Percentiles rank a stretch among this genome's conserved stretches.
These are phyloP conservation scores for Anastrepha ludens DNA, from an alignment of 1,140 invertebrate genomes.

Conservation along the genomic window DNA sequence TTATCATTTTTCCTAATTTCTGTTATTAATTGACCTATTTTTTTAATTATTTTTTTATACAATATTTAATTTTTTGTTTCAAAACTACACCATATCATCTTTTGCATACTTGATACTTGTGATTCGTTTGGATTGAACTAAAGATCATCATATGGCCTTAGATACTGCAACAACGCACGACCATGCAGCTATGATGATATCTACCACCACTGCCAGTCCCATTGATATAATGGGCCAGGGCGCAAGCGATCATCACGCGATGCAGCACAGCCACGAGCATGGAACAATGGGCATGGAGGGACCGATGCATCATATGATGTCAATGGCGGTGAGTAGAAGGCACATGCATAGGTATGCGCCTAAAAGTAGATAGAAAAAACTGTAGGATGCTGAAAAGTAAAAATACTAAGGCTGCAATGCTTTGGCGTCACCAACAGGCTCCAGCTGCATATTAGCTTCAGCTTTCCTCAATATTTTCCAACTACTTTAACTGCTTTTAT, in stretches of 20 bases:
- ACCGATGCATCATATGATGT: constrained; percentile 72
- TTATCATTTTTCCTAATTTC: not conserved
- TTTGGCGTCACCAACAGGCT: not conserved
- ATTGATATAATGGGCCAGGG: constrained; percentile 29
- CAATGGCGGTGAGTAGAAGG: constrained; percentile 66
- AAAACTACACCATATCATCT: not conserved
- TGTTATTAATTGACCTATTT: not conserved
- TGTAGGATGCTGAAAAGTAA: too few relatives aligned
- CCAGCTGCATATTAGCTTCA: too few relatives aligned
- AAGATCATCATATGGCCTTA: constrained; percentile 50
- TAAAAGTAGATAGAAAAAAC: not conserved
- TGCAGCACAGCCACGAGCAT: constrained; percentile 56
- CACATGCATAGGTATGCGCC: not conserved
- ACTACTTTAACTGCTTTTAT: too few relatives aligned
- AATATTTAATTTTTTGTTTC: constrained; percentile 10
- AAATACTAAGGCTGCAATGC: too few relatives aligned
- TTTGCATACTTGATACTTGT: not conserved
- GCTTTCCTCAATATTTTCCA: constrained; percentile 57
- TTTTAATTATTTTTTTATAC: constrained; percentile 10
- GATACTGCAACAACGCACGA: constrained; percentile 58
- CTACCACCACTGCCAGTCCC: constrained; percentile 18
- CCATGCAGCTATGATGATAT: constrained; percentile 51
- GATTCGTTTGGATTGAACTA: not conserved
- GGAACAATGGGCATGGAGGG: constrained; percentile 55
- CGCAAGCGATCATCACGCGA: constrained; percentile 17